These are phyloP conservation scores for Pleuronectes platessa DNA, from an alignment of 2,113 vertebrate genomes.

Conservation along the genomic window DNA sequence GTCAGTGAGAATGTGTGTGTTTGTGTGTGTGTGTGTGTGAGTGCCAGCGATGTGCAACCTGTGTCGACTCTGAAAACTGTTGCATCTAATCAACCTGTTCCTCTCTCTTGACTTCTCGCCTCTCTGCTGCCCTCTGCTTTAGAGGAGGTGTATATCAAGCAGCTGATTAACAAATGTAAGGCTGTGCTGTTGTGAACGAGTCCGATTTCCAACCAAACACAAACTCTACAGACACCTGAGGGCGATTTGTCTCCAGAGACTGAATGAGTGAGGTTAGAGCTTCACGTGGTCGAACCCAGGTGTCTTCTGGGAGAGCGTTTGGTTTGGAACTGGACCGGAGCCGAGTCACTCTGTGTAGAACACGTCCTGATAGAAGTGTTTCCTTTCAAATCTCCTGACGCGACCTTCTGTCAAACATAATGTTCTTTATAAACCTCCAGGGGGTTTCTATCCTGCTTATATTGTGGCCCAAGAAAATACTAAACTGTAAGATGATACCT, in stretches of 20 bases:
- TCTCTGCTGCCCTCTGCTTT: constrained; percentile 77
- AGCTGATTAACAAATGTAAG: constrained; percentile 94
- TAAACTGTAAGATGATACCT: too few species aligned
- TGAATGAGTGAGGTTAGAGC: too few species aligned
- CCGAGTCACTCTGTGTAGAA: too few species aligned
- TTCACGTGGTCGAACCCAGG: too few species aligned
- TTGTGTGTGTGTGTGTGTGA: neutral
- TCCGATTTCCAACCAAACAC: constrained; percentile 33
- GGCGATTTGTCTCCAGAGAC: too few species aligned
- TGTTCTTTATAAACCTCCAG: too few species aligned
- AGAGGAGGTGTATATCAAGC: constrained; percentile 92
- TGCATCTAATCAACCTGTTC: constrained; percentile 55
- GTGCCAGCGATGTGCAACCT: constrained; percentile 7
- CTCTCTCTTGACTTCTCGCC: constrained; percentile 48
- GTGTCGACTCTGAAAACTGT: constrained; percentile 39
- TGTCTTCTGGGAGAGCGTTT: too few species aligned
- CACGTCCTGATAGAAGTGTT: too few species aligned
- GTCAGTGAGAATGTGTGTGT: neutral
- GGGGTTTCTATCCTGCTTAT: neutral
- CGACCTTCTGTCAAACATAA: too few species aligned
- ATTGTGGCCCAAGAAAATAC: neutral
- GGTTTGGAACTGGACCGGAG: too few species aligned
- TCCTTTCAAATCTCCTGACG: too few species aligned
- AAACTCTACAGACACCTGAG: too few species aligned
- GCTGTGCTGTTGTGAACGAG: constrained; percentile 29